Base-by-base conservation (phyloP, 2,888 invertebrate species). In the Chloroclystis v-ata region DNA sequence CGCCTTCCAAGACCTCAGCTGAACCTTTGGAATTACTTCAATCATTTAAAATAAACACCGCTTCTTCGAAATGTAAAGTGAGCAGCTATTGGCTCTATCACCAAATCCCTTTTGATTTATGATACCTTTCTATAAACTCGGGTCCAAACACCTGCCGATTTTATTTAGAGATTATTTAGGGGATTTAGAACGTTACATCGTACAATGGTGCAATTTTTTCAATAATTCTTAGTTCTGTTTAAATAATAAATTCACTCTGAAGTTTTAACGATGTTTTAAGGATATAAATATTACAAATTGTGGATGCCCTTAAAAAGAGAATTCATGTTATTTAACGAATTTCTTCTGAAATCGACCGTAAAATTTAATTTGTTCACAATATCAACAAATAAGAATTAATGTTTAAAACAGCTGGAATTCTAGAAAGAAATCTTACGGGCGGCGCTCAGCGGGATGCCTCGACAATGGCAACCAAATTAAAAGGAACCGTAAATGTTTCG, bases 401-500 rank as follows among this genome's bases (percentile, higher is more conserved):
- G 79, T 78, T 80, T 72, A 69, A 72, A 83, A 73, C 86, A 82
- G 84, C 83, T 83, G 84, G 83, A 82, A 78, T 74, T 78, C 82
- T 72, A 75, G 78, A 73, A 80, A 83, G 82, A 80, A 81, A 81
- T 78, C 72, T 79, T 71, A 71, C 75, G 75, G 75, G 71, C 73
- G 73, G 74, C 69, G 71, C 85, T 63, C 86, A 74, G 82, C 83
- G 82, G 85, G 85, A 78, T 71, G 78, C 75, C 78, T 69, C 75
- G 75, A 86, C 86, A 86, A 86, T 85, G 73, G 79, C 81, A 80
- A 80, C 84, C 84, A 84, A 86, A 87, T 87, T 87, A 86, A 86
- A 87, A 82, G 82, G 72, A 82, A 83, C 82, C 82, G 83, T 82
- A 85, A 86, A 83, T 75, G 82, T 82, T 84, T 82, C 75, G 77